These are phyloP conservation scores for Trichopoda pennipes DNA, from an alignment of 2,888 invertebrate species.

Conservation along the genomic window DNA sequence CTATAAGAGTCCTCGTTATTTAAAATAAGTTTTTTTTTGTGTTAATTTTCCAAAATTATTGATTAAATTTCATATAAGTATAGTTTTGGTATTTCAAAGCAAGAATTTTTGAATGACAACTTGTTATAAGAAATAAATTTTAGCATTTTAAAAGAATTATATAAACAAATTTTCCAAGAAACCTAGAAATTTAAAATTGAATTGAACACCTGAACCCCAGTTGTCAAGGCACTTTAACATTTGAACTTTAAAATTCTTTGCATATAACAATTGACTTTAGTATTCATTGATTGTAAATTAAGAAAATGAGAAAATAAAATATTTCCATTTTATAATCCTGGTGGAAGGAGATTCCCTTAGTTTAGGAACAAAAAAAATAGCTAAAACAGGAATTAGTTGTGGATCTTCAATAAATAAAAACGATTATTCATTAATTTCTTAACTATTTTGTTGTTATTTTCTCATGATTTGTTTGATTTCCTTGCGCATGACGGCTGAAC, in stretches of 20 bases:
- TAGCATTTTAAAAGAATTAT: too few relatives aligned
- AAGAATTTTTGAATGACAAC: too few relatives aligned
- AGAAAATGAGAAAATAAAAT: neutral
- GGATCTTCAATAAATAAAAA: neutral
- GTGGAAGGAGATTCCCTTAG: too few relatives aligned
- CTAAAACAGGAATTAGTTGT: neutral
- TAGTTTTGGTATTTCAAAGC: too few relatives aligned
- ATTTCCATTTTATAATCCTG: too few relatives aligned
- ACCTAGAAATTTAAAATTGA: neutral
- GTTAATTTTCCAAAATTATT: too few relatives aligned
- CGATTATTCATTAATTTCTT: neutral
- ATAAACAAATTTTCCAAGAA: too few relatives aligned
- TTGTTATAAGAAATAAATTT: too few relatives aligned
- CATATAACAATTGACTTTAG: neutral
- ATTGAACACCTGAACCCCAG: conserved; percentile 29
- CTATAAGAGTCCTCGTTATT: too few relatives aligned
- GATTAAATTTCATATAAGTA: too few relatives aligned
- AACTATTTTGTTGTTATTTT: neutral
- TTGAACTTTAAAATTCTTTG: neutral
- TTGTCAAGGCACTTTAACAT: conserved; percentile 17
- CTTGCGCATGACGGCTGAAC: conserved; percentile 45
- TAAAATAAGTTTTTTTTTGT: too few relatives aligned
- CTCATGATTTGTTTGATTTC: conserved; percentile 22
- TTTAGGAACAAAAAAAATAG: too few relatives aligned
- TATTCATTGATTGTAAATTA: neutral